A percentile compares a stretch with the other conserved stretches of the same genome.
phyloP scores from a whole-genome alignment of 2,888 invertebrate species.

The Drosophila affinis region DNA sequence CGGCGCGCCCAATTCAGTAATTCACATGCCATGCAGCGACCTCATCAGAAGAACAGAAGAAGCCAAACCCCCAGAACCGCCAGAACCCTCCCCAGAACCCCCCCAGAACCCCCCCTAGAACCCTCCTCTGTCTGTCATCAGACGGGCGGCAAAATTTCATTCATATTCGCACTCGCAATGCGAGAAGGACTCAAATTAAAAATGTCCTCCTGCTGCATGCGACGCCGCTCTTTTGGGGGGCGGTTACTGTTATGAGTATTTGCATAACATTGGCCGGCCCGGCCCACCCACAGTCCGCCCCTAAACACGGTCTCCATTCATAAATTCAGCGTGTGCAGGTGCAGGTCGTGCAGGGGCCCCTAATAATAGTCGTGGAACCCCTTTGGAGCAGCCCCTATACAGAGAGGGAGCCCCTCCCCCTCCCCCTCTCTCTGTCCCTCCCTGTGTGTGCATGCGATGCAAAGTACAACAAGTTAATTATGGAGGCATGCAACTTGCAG shows the following conservation, averaged over 20 bases:
- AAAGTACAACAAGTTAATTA: slow-evolving; percentile 77
- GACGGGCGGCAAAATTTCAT: slow-evolving; percentile 55
- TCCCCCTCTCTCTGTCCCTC: too few relatives aligned
- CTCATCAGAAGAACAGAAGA: slow-evolving; percentile 34
- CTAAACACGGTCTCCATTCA: slow-evolving; percentile 54
- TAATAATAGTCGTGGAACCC: slow-evolving; percentile 55
- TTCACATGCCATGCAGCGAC: slow-evolving; percentile 58
- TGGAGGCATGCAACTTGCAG: slow-evolving; percentile 64
- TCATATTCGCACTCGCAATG: slow-evolving; percentile 50
- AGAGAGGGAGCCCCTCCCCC: too few relatives aligned
- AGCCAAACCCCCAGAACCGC: slow-evolving; percentile 27
- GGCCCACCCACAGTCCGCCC: background rate
- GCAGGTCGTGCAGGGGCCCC: slow-evolving; percentile 25
- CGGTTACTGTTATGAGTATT: slow-evolving; percentile 8
- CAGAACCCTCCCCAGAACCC: background rate
- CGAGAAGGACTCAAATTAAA: slow-evolving; percentile 49
- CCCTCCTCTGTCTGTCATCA: background rate
- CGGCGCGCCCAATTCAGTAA: slow-evolving; percentile 45
- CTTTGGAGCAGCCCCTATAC: background rate
- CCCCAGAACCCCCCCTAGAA: background rate
- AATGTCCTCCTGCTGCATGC: slow-evolving; percentile 25
- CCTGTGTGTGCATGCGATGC: slow-evolving; percentile 21
- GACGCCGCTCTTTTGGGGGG: background rate
- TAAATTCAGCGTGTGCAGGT: slow-evolving; percentile 56
- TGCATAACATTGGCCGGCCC: slow-evolving; percentile 4